Conservation (phyloP, 1,140 invertebrate genomes). For the Calycopis cecrops region DNA sequence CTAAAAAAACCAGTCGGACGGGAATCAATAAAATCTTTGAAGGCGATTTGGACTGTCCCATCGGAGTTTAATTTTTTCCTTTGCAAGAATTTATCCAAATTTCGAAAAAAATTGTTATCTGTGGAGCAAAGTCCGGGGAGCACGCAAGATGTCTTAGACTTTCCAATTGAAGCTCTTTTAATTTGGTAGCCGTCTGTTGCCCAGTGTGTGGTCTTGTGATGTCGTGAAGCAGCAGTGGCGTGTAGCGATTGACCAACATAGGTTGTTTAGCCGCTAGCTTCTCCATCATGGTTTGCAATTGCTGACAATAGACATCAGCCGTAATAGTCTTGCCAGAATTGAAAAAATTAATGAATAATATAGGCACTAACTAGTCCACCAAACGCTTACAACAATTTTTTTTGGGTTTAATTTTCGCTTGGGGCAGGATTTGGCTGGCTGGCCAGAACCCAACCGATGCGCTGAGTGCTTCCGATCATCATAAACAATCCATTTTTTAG, state of each 20-base stretch:
- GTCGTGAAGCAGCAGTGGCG: constrained; percentile 10
- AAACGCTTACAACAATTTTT: no score
- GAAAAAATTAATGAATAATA: no score
- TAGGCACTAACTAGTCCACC: no score
- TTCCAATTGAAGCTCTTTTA: not conserved
- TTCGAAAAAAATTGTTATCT: not conserved
- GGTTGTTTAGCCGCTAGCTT: not conserved
- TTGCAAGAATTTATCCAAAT: not conserved
- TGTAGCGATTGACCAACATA: not conserved
- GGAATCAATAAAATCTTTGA: no score
- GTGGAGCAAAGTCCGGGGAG: not conserved
- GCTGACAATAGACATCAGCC: constrained; percentile 13
- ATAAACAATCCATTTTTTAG: no score
- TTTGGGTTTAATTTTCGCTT: no score
- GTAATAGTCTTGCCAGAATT: not conserved
- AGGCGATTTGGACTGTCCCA: no score
- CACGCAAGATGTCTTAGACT: not conserved
- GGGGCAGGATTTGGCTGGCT: no score
- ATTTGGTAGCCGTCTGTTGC: constrained; percentile 1
- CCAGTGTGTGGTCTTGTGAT: not conserved
- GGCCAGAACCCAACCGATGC: no score
- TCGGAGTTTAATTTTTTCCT: no score
- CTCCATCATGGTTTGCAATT: constrained; percentile 13
- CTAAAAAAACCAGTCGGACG: no score
- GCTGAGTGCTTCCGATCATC: no score